Evolutionary conservation across 1,140 invertebrate species (phyloP), one percentile per base, ranked within the genome.

Genomic region (Uloborus diversus): DNA sequence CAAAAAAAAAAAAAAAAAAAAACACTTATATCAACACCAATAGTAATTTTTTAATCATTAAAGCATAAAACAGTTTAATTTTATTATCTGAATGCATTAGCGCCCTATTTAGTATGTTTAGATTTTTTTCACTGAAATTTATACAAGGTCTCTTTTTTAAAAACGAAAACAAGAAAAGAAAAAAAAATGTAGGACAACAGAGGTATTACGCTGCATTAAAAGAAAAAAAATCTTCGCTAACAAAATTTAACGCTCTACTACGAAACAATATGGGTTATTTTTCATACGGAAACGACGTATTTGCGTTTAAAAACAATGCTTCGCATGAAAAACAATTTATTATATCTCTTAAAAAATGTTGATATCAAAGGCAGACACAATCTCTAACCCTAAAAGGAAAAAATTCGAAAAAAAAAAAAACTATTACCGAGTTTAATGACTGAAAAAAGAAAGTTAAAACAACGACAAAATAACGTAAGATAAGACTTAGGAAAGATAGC

Each of bases 341-440:
- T 64, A 75, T 59, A 64, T 20, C 28, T 49, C 28, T 42, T 49
- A 65, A 65, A 59, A 75, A 47, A 47, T 28, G 20, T 35, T 23
- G 59, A 64, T 75, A 75, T 75, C 71, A 75, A 75, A 75, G 64
- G n/a, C 71, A 75, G 59, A 53, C 32, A 47, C 71, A 75, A 64
- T 64, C 71, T 75, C 28, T 30, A 64, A 51, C 47, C 9, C 69
- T 17, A 20, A 20, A 5, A 14, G n/a, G 49, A 20, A 17, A 56
- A 17, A 57, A 71, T 20, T 49, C 30, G 47, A 51, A 14, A 30
- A 25, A 13, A 56, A 51, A 73, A 71, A 73, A 75, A 75, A 75
- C 35, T 75, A 75, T 32, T 42, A 75, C 56, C 25, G 42, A 62
- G 71, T 75, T 75, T 75, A 75, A 75, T 51, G 71, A 75, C 71